A percentile compares a stretch with the other conserved stretches of the same genome.
Evolutionary conservation across 2,888 invertebrate genomes (phyloP).

Genomic region (Cataglyphis cursor): DNA sequence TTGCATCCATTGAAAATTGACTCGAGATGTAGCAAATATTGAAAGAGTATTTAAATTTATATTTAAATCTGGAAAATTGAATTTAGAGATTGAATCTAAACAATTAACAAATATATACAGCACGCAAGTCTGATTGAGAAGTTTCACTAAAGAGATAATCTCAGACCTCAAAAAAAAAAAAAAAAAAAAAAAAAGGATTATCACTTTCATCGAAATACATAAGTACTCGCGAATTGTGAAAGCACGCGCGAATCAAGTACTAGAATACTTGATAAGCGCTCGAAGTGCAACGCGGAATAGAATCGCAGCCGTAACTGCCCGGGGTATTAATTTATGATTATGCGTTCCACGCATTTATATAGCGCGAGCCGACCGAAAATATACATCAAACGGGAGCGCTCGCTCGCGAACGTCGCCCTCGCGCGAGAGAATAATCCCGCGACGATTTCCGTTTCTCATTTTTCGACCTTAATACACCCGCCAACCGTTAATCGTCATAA

Average conservation of each 20-base stretch:
- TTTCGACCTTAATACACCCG: constrained; percentile 1
- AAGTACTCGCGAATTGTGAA: background rate
- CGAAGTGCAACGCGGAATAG: constrained; percentile 29
- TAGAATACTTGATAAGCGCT: constrained; percentile 41
- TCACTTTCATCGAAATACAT: background rate
- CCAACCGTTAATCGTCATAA: constrained; percentile 38
- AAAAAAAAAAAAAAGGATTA: background rate
- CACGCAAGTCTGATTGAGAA: background rate
- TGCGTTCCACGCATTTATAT: constrained; percentile 31
- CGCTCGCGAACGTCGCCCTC: constrained; percentile 13
- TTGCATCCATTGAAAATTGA: background rate
- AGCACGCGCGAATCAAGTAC: background rate
- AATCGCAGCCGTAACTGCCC: constrained; percentile 44
- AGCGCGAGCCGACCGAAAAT: constrained; percentile 47
- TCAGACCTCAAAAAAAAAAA: background rate
- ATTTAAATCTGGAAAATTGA: background rate
- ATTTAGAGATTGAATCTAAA: background rate
- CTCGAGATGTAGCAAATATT: background rate
- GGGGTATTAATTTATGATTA: constrained; percentile 52
- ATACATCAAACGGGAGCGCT: constrained; percentile 51
- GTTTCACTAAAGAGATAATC: background rate
- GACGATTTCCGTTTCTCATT: background rate
- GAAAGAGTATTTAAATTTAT: background rate
- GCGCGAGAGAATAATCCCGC: background rate
- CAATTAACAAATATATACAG: background rate